Conservation (phyloP, 2,888 invertebrate species). For the Horisme vitalbata region DNA sequence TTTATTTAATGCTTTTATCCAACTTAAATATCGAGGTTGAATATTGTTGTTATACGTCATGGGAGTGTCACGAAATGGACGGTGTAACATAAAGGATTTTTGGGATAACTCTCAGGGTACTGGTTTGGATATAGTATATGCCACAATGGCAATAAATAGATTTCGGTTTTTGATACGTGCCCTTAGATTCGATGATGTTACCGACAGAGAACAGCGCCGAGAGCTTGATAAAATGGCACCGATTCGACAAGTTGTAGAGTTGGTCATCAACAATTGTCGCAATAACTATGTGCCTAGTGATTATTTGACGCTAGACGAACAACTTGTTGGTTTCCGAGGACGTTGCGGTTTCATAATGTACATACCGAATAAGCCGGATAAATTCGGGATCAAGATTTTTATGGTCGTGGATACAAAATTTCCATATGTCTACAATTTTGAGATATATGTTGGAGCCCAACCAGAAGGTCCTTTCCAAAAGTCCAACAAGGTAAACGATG, state of each 20-base stretch:
- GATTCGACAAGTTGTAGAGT: conserved; percentile 3
- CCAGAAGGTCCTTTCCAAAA: conserved; percentile 5
- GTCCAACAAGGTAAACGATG: conserved; percentile 12
- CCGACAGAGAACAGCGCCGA: conserved; percentile 1
- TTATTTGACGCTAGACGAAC: conserved; percentile 25
- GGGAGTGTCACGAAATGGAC: neutral
- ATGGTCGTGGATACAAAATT: conserved; percentile 23
- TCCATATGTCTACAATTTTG: conserved; percentile 28
- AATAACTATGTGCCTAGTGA: conserved; percentile 11
- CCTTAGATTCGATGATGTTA: conserved; percentile 15
- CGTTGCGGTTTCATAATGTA: conserved; percentile 18
- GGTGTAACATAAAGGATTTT: neutral
- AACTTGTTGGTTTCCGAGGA: conserved; percentile 25
- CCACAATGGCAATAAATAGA: conserved; percentile 9
- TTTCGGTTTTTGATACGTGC: conserved; percentile 9
- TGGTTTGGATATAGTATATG: neutral
- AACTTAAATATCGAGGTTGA: no score
- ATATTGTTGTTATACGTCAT: neutral
- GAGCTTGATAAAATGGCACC: conserved; percentile 9
- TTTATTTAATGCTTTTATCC: no score
- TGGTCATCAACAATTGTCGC: neutral
- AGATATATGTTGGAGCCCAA: conserved; percentile 23
- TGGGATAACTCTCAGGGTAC: conserved; percentile 1
- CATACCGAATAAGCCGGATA: no score
- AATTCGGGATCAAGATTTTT: conserved; percentile 20